These are phyloP conservation scores for Murina feae DNA, from an alignment of 2,113 vertebrate genomes.

Conservation along the genomic window DNA sequence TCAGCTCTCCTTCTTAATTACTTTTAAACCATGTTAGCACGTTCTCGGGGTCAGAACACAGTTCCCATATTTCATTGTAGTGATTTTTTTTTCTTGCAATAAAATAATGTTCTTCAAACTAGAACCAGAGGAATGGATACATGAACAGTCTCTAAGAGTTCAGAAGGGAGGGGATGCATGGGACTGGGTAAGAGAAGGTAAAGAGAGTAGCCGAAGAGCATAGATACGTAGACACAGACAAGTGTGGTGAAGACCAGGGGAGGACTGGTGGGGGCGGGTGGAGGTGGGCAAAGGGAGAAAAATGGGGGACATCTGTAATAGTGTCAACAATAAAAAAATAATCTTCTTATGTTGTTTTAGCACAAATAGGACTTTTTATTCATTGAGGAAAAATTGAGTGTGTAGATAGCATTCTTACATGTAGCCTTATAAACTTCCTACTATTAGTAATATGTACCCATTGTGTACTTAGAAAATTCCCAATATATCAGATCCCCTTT, in stretches of 20 bases:
- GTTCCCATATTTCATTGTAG: background rate
- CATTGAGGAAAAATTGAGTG: background rate
- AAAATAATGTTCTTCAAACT: background rate
- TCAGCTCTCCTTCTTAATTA: constrained; percentile 29
- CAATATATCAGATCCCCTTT: background rate
- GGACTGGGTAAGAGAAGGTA: background rate
- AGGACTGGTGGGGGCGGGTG: background rate
- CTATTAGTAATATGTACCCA: background rate
- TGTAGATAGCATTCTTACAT: background rate
- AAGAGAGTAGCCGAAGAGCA: background rate
- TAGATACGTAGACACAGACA: background rate
- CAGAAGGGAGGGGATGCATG: background rate
- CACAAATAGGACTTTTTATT: background rate
- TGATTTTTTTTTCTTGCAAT: constrained; percentile 19
- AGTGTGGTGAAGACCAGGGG: background rate
- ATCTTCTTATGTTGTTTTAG: background rate
- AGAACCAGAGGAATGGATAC: background rate
- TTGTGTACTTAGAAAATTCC: background rate
- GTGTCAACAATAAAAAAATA: background rate
- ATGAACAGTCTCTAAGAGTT: background rate
- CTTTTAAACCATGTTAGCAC: background rate
- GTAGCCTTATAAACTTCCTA: background rate
- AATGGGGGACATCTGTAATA: background rate
- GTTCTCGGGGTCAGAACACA: background rate
- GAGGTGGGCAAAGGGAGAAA: background rate